phyloP scores from a whole-genome alignment of 1,140 invertebrate species.

The Lepidurus arcticus region DNA sequence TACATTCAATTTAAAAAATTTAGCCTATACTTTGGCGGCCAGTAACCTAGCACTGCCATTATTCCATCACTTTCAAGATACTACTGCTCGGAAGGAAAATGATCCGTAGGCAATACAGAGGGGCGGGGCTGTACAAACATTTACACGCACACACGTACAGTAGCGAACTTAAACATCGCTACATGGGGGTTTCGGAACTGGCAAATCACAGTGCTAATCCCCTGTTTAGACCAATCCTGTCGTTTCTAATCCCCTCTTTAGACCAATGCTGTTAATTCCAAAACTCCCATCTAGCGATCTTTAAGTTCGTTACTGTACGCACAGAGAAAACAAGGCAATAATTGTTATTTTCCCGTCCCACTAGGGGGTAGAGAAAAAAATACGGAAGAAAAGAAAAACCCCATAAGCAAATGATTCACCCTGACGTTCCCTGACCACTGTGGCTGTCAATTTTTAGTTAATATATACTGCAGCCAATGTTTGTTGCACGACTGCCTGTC shows the following conservation, averaged over 20 bases:
- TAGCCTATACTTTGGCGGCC: background rate
- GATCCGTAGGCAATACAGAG: background rate
- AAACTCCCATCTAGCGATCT: too few relatives aligned
- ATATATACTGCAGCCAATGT: too few relatives aligned
- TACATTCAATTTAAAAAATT: background rate
- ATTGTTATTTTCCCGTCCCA: background rate
- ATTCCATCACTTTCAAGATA: too few relatives aligned
- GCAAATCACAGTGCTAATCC: too few relatives aligned
- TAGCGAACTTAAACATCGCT: too few relatives aligned
- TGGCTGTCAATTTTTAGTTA: background rate
- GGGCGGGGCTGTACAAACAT: background rate
- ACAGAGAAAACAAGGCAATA: background rate
- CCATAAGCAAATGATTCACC: background rate
- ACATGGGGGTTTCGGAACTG: too few relatives aligned
- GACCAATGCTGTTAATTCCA: too few relatives aligned
- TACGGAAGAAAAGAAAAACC: background rate
- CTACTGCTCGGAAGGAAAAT: too few relatives aligned
- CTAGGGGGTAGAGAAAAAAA: background rate
- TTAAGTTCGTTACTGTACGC: background rate
- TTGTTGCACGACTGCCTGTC: too few relatives aligned
- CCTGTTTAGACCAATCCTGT: too few relatives aligned
- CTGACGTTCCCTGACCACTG: conserved; percentile 1
- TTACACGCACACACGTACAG: background rate
- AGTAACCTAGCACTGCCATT: too few relatives aligned
- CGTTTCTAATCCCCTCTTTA: too few relatives aligned